These are phyloP conservation scores for Sicus ferrugineus DNA, from an alignment of 2,888 invertebrate genomes.

Conservation along the genomic window DNA sequence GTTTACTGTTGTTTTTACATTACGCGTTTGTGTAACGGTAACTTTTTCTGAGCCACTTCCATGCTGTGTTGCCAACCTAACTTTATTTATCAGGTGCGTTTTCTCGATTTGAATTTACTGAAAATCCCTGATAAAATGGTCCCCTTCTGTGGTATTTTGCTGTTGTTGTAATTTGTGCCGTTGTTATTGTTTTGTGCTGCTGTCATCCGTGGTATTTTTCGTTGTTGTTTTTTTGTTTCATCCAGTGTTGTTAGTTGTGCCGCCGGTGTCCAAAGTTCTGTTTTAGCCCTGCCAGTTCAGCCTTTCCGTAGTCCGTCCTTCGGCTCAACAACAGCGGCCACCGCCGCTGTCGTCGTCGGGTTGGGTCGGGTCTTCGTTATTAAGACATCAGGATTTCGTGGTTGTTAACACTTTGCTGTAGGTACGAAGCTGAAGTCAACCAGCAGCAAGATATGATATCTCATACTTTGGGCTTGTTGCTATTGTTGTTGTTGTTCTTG, in stretches of 20 bases:
- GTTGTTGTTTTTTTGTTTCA: too few relatives aligned
- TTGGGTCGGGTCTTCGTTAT: slow-evolving; percentile 49
- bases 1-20: slow-evolving; percentile 16
- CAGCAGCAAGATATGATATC: slow-evolving; percentile 14
- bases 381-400: slow-evolving; percentile 50
- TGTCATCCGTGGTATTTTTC: slow-evolving; percentile 1
- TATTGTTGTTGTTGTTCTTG: slow-evolving; percentile 33
- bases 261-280: too few relatives aligned
- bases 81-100: background rate
- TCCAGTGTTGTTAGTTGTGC: too few relatives aligned
- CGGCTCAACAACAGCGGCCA: too few relatives aligned
- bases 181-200: slow-evolving; percentile 40
- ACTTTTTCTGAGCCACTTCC: slow-evolving; percentile 9
- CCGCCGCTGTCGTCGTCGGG: slow-evolving; percentile 36
- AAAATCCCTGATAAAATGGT: slow-evolving; percentile 44
- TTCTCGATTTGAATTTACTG: slow-evolving; percentile 34
- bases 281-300: too few relatives aligned
- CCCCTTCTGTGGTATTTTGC: too few relatives aligned
- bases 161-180: slow-evolving; percentile 6
- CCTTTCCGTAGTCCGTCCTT: too few relatives aligned
- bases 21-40: too few relatives aligned
- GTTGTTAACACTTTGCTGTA: slow-evolving; percentile 58
- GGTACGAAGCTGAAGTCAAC: slow-evolving; percentile 8
- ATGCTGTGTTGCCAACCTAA: slow-evolving; percentile 10
- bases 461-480: slow-evolving; percentile 16